phyloP scores from a whole-genome alignment of 1,140 invertebrate genomes.

The Oppia nitens region DNA sequence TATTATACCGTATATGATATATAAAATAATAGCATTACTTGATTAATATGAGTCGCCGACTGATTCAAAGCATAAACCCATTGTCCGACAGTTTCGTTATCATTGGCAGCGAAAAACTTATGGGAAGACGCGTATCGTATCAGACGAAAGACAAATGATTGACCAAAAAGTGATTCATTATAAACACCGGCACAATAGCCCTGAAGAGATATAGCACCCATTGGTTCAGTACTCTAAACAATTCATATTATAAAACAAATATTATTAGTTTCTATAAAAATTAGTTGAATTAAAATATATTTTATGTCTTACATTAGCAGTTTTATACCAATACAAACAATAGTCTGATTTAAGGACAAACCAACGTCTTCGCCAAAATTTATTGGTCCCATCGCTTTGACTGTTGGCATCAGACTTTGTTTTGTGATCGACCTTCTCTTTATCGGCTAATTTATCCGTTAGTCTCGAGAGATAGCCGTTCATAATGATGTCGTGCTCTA shows the following conservation, averaged over 20 bases:
- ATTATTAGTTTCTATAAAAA: not conserved
- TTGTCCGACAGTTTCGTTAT: slow-evolving; percentile 42
- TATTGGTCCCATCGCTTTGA: slow-evolving; percentile 4
- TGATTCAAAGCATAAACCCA: slow-evolving; percentile 41
- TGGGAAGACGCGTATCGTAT: slow-evolving; percentile 50
- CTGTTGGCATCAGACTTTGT: too few species aligned
- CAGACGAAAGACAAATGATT: slow-evolving; percentile 45
- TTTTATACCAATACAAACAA: slow-evolving; percentile 89
- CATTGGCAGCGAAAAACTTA: slow-evolving; percentile 61
- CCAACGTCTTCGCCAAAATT: slow-evolving; percentile 65
- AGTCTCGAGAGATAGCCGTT: slow-evolving; percentile 25
- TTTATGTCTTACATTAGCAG: slow-evolving; percentile 37
- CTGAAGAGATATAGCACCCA: slow-evolving; percentile 67
- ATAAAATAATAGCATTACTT: slow-evolving; percentile 25
- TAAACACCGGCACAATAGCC: slow-evolving; percentile 54
- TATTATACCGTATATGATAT: too few species aligned
- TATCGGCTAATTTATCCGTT: slow-evolving; percentile 5
- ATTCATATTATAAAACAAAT: not conserved
- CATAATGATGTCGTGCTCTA: slow-evolving; percentile 16
- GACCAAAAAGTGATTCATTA: slow-evolving; percentile 32
- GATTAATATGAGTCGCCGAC: slow-evolving; percentile 27
- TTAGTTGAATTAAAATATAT: not conserved
- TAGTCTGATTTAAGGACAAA: slow-evolving; percentile 77
- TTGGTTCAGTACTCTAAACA: slow-evolving; percentile 42
- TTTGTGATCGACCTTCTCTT: not conserved